Evolutionary conservation across 1,140 invertebrate species (phyloP).

Genomic region (Brachionus plicatilis): DNA sequence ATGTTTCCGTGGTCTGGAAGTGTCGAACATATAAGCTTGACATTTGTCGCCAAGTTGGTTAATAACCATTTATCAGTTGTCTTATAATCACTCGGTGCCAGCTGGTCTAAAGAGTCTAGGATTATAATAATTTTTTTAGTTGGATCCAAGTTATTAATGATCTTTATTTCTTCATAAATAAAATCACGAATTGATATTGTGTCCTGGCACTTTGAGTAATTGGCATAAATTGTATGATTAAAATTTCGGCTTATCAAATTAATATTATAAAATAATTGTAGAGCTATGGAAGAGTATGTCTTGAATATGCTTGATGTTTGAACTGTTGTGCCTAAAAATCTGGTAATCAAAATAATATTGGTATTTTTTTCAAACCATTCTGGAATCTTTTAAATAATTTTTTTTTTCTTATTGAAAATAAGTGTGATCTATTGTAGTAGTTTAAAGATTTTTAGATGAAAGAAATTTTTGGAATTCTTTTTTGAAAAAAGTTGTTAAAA

Average conservation of each 20-base stretch:
- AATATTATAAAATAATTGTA: slow-evolving; percentile 16
- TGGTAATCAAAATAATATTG: slow-evolving; percentile 44
- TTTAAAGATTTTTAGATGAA: neutral
- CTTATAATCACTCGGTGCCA: slow-evolving; percentile 45
- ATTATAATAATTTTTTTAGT: slow-evolving; percentile 44
- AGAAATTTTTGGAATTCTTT: neutral
- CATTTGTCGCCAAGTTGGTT: slow-evolving; percentile 46
- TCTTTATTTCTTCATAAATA: neutral
- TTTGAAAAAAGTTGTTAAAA: no score
- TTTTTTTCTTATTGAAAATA: no score
- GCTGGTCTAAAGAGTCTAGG: slow-evolving; percentile 53
- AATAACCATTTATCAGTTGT: slow-evolving; percentile 50
- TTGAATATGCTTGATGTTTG: slow-evolving; percentile 42
- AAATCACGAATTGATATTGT: neutral
- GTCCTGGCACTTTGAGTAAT: neutral
- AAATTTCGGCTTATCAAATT: neutral
- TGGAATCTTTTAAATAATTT: neutral
- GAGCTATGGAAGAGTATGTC: neutral
- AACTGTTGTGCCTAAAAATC: slow-evolving; percentile 49
- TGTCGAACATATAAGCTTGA: slow-evolving; percentile 66
- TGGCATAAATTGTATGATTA: neutral
- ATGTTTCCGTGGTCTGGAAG: slow-evolving; percentile 48
- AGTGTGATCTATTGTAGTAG: no score
- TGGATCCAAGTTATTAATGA: neutral
- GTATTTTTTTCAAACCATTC: neutral